Percentiles rank a stretch among this genome's conserved stretches.
Conservation (phyloP, 92 coral and sea anemone species). For the Pocillopora meandrina region DNA sequence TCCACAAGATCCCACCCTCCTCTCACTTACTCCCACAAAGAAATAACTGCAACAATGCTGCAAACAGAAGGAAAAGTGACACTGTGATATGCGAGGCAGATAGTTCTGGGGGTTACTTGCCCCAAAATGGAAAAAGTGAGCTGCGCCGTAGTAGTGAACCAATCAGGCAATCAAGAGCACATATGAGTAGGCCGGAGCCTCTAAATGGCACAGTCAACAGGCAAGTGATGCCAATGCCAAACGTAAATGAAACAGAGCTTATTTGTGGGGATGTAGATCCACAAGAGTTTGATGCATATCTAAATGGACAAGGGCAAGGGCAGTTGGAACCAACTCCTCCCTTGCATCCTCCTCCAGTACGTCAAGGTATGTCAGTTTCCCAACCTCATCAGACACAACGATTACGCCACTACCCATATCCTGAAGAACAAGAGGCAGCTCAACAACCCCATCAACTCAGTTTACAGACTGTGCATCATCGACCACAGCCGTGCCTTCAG, state of each 20-base stretch:
- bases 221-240: slow-evolving; percentile 43
- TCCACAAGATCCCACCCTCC: slow-evolving; percentile 79
- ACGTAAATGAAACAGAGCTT: slow-evolving; percentile 75
- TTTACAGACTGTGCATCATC: slow-evolving; percentile 82
- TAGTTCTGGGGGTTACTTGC: slow-evolving; percentile 85
- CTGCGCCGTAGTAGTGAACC: slow-evolving; percentile 97
- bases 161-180: slow-evolving; percentile 65
- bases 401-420: slow-evolving; percentile 89
- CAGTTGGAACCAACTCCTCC: slow-evolving; percentile 10
- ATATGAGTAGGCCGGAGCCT: slow-evolving; percentile 54
- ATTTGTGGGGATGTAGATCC: slow-evolving; percentile 69
- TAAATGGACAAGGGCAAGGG: slow-evolving; percentile 55
- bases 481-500: slow-evolving; percentile 59
- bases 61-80: slow-evolving; percentile 90
- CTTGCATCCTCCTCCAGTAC: slow-evolving; percentile 2
- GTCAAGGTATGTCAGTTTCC: slow-evolving; percentile 36
- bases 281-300: slow-evolving; percentile 75
- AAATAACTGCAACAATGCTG: slow-evolving; percentile 33
- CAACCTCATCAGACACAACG: slow-evolving; percentile 78
- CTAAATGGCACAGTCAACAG: slow-evolving; percentile 46
- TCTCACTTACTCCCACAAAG: slow-evolving; percentile 61
- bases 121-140: slow-evolving; percentile 67
- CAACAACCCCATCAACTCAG: slow-evolving; percentile 48
- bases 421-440: slow-evolving; percentile 57
- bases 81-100: slow-evolving; percentile 98